Evolutionary conservation across 2,888 invertebrate species (phyloP).

Genomic region (Choreutis nemorana): DNA sequence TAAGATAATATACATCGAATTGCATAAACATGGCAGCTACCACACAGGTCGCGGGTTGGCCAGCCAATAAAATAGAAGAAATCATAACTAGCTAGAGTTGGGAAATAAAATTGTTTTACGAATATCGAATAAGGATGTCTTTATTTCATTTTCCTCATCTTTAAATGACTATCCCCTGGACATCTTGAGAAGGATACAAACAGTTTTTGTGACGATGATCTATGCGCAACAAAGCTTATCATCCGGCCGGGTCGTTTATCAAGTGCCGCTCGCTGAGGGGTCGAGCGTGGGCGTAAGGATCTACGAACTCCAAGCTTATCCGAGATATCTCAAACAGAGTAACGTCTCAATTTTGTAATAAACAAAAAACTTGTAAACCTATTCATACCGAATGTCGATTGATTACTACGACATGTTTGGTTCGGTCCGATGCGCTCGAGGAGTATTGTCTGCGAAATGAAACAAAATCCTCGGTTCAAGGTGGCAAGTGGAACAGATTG

Average conservation of each 20-base stretch:
- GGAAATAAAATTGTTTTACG: too few relatives aligned
- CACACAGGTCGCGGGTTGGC: constrained; percentile 15
- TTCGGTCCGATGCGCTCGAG: constrained; percentile 49
- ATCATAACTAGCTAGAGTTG: too few relatives aligned
- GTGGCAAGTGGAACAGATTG: constrained; percentile 26
- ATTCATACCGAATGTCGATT: constrained; percentile 34
- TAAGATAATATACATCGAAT: constrained; percentile 22
- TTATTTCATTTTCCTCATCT: too few relatives aligned
- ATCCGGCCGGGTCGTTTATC: constrained; percentile 19
- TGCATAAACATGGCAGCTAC: constrained; percentile 4
- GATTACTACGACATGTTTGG: constrained; percentile 49
- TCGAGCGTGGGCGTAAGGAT: constrained; percentile 18
- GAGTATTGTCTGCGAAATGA: constrained; percentile 41
- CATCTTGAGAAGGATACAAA: too few relatives aligned
- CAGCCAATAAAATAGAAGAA: constrained; percentile 11
- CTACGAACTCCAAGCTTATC: constrained; percentile 13
- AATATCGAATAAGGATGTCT: too few relatives aligned
- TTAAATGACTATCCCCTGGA: too few relatives aligned
- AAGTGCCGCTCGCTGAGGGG: constrained; percentile 18
- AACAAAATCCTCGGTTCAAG: constrained; percentile 54
- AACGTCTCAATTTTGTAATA: constrained; percentile 38
- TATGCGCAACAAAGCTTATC: constrained; percentile 10
- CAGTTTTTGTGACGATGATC: constrained; percentile 14
- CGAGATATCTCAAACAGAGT: constrained; percentile 20
- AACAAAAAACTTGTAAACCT: too few relatives aligned